Evolutionary conservation across 1,140 invertebrate species (phyloP).

Genomic region (Drosophila truncata): DNA sequence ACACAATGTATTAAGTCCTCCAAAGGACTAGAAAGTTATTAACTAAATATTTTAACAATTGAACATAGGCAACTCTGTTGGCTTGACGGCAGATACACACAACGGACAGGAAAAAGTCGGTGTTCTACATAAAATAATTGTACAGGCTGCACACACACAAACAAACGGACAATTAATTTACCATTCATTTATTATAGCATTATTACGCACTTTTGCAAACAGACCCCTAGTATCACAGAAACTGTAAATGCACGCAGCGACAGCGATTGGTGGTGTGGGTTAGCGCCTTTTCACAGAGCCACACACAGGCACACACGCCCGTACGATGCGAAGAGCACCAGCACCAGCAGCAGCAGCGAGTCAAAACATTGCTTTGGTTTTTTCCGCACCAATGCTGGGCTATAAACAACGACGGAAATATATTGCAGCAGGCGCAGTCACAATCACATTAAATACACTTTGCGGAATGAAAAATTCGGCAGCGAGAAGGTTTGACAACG

Average conservation of each 20-base stretch:
- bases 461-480: not conserved
- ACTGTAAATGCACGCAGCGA: conserved; percentile 10
- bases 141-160: not conserved
- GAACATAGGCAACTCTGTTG: conserved; percentile 15
- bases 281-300: conserved; percentile 28
- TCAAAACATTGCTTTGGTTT: conserved; percentile 51
- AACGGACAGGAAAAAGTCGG: not conserved
- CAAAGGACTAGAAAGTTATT: not conserved
- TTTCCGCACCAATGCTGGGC: conserved; percentile 19
- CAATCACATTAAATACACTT: not conserved
- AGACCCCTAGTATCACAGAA: conserved; percentile 37
- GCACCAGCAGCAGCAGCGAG: conserved; percentile 25
- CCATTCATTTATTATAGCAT: not conserved
- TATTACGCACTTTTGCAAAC: conserved; percentile 48
- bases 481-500: conserved; percentile 13
- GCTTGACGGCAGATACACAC: conserved; percentile 23
- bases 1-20: not conserved
- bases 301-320: conserved; percentile 21
- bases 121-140: not conserved
- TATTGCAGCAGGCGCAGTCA: not conserved
- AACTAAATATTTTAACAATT: not conserved
- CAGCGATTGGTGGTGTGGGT: conserved; percentile 11
- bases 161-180: conserved; percentile 1
- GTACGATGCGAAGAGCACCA: conserved; percentile 25
- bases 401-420: not conserved